Percentiles rank a stretch among this genome's conserved stretches.
Evolutionary conservation across 2,888 invertebrate species (phyloP).

Genomic region (Hymenopus coronatus): DNA sequence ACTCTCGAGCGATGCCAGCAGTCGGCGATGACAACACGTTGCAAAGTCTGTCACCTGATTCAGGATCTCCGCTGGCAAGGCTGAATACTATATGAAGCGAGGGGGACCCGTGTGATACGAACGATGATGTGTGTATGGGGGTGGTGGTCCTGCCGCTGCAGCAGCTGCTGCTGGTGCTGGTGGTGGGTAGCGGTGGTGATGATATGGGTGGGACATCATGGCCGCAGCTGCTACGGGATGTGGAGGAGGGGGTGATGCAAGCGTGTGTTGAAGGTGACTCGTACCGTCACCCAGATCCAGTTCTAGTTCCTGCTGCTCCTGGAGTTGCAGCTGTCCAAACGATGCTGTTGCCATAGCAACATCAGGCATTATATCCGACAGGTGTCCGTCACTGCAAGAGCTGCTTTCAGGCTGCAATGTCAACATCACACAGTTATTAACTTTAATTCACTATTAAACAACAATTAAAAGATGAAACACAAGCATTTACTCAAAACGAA

Average conservation of each 20-base stretch:
- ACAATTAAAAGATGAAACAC: too few relatives aligned
- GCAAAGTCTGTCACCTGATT: conserved; percentile 17
- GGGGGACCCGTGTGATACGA: conserved; percentile 40
- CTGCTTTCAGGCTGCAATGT: conserved; percentile 51
- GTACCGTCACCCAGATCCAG: conserved; percentile 84
- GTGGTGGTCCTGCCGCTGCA: conserved; percentile 28
- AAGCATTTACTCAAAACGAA: too few relatives aligned
- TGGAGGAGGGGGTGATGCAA: conserved; percentile 25
- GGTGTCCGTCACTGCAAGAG: conserved; percentile 65
- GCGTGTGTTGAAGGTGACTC: conserved; percentile 24
- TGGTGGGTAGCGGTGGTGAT: neutral
- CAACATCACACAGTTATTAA: too few relatives aligned
- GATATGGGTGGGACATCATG: neutral
- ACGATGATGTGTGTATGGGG: conserved; percentile 29
- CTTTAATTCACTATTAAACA: too few relatives aligned
- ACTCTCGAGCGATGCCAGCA: conserved; percentile 12
- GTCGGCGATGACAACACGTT: conserved; percentile 3
- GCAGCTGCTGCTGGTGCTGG: conserved; percentile 20
- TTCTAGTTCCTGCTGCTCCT: conserved; percentile 58
- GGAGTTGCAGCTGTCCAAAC: conserved; percentile 64
- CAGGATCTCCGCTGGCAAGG: neutral
- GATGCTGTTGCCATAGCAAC: conserved; percentile 88
- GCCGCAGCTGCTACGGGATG: conserved; percentile 15
- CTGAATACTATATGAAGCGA: conserved; percentile 39
- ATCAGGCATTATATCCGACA: conserved; percentile 85